Evolutionary conservation across 2,888 invertebrate species (phyloP).

Genomic region (Aricia artaxerxes): DNA sequence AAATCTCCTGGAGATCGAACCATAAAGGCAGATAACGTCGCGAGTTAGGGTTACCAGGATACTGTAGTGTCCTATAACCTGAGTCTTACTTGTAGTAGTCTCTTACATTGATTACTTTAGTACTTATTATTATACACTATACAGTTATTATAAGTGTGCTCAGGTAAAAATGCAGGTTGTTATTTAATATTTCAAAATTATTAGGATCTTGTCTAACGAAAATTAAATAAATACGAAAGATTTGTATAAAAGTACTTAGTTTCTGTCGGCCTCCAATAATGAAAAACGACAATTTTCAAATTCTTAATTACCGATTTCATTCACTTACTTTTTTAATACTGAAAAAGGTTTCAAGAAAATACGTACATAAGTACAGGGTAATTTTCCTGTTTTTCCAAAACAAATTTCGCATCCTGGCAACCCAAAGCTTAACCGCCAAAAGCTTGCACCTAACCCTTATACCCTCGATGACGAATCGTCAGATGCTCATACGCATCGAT

Average conservation of each 20-base stretch:
- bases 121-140: too few species aligned
- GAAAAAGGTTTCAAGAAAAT: too few species aligned
- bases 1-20: constrained; percentile 79
- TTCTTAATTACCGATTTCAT: too few species aligned
- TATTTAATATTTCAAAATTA: too few species aligned
- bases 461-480: constrained; percentile 75
- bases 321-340: too few species aligned
- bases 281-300: too few species aligned
- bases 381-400: background rate
- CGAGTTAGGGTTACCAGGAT: constrained; percentile 41
- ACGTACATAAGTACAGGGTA: background rate
- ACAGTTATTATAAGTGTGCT: too few species aligned
- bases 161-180: too few species aligned
- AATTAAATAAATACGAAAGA: too few species aligned
- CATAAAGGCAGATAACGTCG: constrained; percentile 79
- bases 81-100: background rate
- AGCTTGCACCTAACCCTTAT: constrained; percentile 69
- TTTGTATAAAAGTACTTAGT: too few species aligned
- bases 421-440: background rate
- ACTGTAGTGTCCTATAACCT: background rate
- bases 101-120: background rate
- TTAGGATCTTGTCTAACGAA: too few species aligned
- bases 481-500: constrained; percentile 52
- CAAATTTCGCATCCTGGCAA: background rate
- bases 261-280: too few species aligned